A percentile compares a stretch with the other conserved stretches of the same genome.
phyloP scores from a whole-genome alignment of 2,113 vertebrate genomes.

The Toxotes chatareus region DNA sequence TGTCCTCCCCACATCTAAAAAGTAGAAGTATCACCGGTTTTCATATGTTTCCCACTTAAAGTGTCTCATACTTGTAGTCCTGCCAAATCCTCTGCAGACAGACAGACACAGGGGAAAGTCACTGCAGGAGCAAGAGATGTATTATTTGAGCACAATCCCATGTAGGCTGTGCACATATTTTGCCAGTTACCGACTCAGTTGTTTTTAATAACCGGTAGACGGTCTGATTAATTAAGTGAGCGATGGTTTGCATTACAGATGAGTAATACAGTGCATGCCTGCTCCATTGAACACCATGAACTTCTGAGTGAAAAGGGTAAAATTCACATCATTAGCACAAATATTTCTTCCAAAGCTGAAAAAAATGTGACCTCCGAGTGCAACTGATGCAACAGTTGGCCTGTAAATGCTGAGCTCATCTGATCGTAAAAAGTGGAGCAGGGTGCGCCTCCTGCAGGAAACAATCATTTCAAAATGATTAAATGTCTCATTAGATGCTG shows the following conservation, averaged over 20 bases:
- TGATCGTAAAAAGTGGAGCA: conserved; percentile 54
- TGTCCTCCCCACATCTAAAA: conserved; percentile 36
- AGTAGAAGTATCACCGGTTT: conserved; percentile 27
- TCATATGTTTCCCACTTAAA: conserved; percentile 49
- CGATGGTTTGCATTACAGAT: conserved; percentile 63
- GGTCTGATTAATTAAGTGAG: conserved; percentile 63
- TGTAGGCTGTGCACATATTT: conserved; percentile 56
- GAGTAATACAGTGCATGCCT: conserved; percentile 61
- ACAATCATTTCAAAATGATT: conserved; percentile 70
- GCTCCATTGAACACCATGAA: conserved; percentile 35
- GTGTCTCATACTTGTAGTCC: conserved; percentile 29
- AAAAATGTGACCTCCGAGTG: conserved; percentile 37
- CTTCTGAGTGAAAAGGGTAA: conserved; percentile 32
- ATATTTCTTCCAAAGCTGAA: conserved; percentile 17
- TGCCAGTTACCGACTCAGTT: conserved; percentile 56
- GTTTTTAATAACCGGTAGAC: conserved; percentile 58
- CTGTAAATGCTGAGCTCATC: conserved; percentile 69
- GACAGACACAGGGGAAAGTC: conserved; percentile 14
- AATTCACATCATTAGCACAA: conserved; percentile 55
- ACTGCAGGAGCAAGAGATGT: conserved; percentile 30
- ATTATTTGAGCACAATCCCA: conserved; percentile 35
- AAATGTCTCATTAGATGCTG: conserved; percentile 72
- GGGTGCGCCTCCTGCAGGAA: conserved; percentile 66
- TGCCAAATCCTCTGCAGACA: conserved; percentile 61
- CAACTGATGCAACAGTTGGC: conserved; percentile 71